These are phyloP conservation scores for Phthorimaea operculella DNA, from an alignment of 1,140 invertebrate genomes.

Conservation along the genomic window DNA sequence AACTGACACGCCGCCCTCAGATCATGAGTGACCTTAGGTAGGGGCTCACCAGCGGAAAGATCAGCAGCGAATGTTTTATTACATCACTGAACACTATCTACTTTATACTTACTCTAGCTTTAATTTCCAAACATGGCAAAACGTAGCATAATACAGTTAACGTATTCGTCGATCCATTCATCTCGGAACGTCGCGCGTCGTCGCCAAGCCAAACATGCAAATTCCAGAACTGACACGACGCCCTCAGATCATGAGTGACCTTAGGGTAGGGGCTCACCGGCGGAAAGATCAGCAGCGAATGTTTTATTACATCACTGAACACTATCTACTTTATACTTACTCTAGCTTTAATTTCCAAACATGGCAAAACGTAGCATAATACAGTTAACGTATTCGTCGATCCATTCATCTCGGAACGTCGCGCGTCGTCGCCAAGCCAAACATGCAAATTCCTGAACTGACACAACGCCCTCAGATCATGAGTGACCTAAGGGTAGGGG, in stretches of 20 bases:
- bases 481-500: slow-evolving; percentile 18
- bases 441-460: slow-evolving; percentile 61
- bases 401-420: too few species aligned
- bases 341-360: too few species aligned
- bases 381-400: too few species aligned
- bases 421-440: slow-evolving; percentile 58
- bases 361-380: too few species aligned
- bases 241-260: slow-evolving; percentile 24
- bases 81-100: too few species aligned
- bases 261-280: slow-evolving; percentile 8
- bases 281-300: too few species aligned
- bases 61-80: slow-evolving; percentile 6
- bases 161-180: slow-evolving; percentile 46
- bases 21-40: slow-evolving; percentile 20
- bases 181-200: slow-evolving; percentile 49
- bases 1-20: slow-evolving; percentile 50
- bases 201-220: slow-evolving; percentile 63
- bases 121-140: too few species aligned
- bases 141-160: too few species aligned
- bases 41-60: background rate
- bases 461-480: slow-evolving; percentile 42
- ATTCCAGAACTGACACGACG: slow-evolving; percentile 54
- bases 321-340: too few species aligned
- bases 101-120: too few species aligned
- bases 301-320: too few species aligned